Evolutionary conservation across 2,113 vertebrate genomes (phyloP), one percentile per base, ranked within the genome.

Genomic region (Gnathonemus echidnorhynchus): DNA sequence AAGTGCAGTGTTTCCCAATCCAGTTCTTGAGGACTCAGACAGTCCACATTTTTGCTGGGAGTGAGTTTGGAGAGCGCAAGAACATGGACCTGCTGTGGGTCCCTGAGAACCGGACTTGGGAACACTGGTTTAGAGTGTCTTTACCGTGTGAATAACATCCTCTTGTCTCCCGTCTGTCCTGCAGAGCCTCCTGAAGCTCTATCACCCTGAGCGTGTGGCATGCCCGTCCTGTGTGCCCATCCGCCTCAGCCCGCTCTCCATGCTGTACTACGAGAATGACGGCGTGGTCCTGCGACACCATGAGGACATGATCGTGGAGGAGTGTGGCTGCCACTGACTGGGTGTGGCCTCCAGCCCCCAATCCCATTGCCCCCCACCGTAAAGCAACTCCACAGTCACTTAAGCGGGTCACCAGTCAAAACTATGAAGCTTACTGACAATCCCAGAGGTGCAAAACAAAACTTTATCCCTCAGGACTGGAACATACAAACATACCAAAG

Each of bases 231-330:
- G 97, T n/a, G 96, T 96, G 27, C 97, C 97, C 0, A 93, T 96
- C 0, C 96, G 93, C 89, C 96, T 97, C 95, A 97, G 96, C 83
- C 93, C 97, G 0, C 96, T 98, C 24, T 98, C 97, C 92, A 98
- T 98, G 97, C 94, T 98, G 52, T 98, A 98, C 94, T 97, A 97
- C 0, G 97, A 98, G 92, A 95, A 92, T 0, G 96, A 96, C 0
- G 96, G 96, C 5, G 87, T 98, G 5, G 94, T 96, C 0, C 88
- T 98, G 89, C 95, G 96, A 0, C 97, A 98, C 89, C 97, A 98
- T 0, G 97, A 97, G 91, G 97, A 98, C 93, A 98, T 98, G 97
- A 91, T 98, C 5, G 95, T 98, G 4, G 97, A 98, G 85, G 97
- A 98, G 92, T 98, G 97, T 0, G 97, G 97, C 89, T 98, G 97